Base-by-base conservation (phyloP, 2,113 vertebrate genomes). In the Ranitomeya variabilis region DNA sequence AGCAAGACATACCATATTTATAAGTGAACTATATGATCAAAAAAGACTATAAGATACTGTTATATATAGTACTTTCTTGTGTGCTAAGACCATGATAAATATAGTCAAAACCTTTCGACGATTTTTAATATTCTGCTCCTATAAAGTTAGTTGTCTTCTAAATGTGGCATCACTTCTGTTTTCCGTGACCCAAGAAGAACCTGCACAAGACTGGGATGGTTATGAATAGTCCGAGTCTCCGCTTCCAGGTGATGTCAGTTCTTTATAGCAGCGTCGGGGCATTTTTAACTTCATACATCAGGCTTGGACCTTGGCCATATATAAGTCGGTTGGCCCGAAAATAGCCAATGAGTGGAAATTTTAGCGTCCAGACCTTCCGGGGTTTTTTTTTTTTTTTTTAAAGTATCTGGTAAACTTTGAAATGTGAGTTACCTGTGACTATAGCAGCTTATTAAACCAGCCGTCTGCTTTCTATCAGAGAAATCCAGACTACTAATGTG, bases 321-420 rank as follows among this genome's bases (percentile, higher is more conserved):
- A n/a, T 67, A 89, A 84, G 87, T 83, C 78, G 87, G 23, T 78
- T 79, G 51, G 82, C 45, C 80, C 55, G 73, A 64, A 85, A 84
- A 78, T 57, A 57, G 80, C 87, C 81, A 78, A 76, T 83, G 16
- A 79, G 73, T 69, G 74, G 71, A 89, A 84, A 78, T 52, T 74
- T 80, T 26, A 13, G 31, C 69, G 62, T 67, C 64, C 23, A 84
- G 81, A 18, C 82, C 87, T 45, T 51, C 23, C 19, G 74, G 67
- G 69, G 59, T 57, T 60, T 60, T 19, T 37, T 73, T 78, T 79
- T 54, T 62, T 66, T 54, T 26, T 83, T 4, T 26, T 51, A 62
- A 64, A 57, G 74, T 83, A 85, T 77, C 80, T 69, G 60, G 51
- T n/a, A 79, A 82, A 37, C 87, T 85, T 69, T 89, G 87, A 89